A percentile compares a stretch with the other conserved stretches of the same genome.
Evolutionary conservation across 1,140 invertebrate genomes (phyloP).

Genomic region (Drosophila parabipectinata): DNA sequence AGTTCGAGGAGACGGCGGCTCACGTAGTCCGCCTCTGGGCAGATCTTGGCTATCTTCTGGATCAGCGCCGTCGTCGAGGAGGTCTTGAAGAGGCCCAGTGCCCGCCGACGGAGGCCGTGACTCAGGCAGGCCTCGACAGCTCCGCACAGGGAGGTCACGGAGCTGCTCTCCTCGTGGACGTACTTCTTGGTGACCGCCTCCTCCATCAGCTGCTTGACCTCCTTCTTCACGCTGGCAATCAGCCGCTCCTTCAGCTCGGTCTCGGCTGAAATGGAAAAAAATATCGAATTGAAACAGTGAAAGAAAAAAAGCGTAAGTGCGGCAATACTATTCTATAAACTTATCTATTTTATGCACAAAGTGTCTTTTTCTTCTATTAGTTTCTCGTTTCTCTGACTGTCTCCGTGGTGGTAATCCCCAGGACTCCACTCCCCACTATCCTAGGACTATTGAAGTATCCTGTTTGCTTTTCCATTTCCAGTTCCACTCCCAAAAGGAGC

Average conservation of each 20-base stretch:
- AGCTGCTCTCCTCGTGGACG: constrained; percentile 95
- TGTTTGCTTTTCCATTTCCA: constrained; percentile 88
- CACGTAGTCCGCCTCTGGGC: constrained; percentile 89
- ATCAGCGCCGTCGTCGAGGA: constrained; percentile 94
- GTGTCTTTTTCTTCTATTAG: not conserved
- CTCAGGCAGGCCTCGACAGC: constrained; percentile 96
- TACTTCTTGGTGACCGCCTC: constrained; percentile 96
- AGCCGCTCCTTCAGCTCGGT: constrained; percentile 88
- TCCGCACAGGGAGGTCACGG: constrained; percentile 92
- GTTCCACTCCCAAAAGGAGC: constrained; percentile 84
- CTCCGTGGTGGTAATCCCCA: constrained; percentile 25
- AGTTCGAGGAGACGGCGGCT: constrained; percentile 89
- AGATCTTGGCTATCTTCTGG: constrained; percentile 93
- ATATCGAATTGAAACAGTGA: constrained; percentile 1
- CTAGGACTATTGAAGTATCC: not conserved
- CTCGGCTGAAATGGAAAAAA: constrained; percentile 6
- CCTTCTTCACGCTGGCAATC: constrained; percentile 92
- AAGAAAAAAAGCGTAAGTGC: not conserved
- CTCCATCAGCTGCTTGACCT: constrained; percentile 97
- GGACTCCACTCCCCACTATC: not conserved
- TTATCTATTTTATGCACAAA: too few relatives aligned
- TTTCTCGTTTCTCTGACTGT: constrained; percentile 18
- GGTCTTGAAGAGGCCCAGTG: constrained; percentile 92
- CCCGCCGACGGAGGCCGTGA: constrained; percentile 91
- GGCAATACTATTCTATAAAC: too few relatives aligned